A percentile compares a stretch with the other conserved stretches of the same genome.
Evolutionary conservation across 2,888 invertebrate species (phyloP).

Genomic region (Drosophila paramelanica): DNA sequence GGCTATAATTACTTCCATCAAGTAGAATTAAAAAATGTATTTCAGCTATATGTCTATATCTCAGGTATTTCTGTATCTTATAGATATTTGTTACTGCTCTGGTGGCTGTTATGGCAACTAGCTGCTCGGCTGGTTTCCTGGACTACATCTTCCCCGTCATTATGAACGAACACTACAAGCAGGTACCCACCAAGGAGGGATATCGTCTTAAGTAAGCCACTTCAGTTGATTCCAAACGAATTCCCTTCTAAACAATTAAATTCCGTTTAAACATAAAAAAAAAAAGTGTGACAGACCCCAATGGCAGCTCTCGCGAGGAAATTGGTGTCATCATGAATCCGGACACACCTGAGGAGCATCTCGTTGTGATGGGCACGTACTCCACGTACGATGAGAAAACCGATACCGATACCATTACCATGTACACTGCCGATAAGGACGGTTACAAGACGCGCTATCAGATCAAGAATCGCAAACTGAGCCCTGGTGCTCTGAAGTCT

Average conservation of each 20-base stretch:
- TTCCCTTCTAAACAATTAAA: background rate
- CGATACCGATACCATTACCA: conserved; percentile 80
- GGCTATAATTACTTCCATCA: conserved; percentile 22
- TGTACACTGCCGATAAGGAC: conserved; percentile 85
- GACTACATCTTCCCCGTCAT: conserved; percentile 75
- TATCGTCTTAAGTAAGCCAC: conserved; percentile 81
- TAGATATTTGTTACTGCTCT: conserved; percentile 72
- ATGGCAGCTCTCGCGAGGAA: conserved; percentile 84
- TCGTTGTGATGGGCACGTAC: conserved; percentile 84
- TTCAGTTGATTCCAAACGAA: background rate
- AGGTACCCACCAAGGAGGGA: conserved; percentile 80
- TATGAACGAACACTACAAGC: conserved; percentile 75
- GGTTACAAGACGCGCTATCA: conserved; percentile 83
- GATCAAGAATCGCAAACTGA: conserved; percentile 82
- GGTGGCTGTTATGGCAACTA: conserved; percentile 64
- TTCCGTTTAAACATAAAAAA: too few species aligned
- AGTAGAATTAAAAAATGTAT: conserved; percentile 9
- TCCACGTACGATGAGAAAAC: conserved; percentile 80
- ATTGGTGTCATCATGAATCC: conserved; percentile 83
- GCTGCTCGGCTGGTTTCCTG: conserved; percentile 73
- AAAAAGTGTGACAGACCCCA: conserved; percentile 78
- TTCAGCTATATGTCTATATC: conserved; percentile 6
- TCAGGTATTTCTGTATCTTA: conserved; percentile 4
- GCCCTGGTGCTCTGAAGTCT: conserved; percentile 74
- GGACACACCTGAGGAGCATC: conserved; percentile 81